Percentiles rank a stretch among this genome's conserved stretches.
Evolutionary conservation across 2,888 invertebrate genomes (phyloP).

Genomic region (Chrysolina oricalcia): DNA sequence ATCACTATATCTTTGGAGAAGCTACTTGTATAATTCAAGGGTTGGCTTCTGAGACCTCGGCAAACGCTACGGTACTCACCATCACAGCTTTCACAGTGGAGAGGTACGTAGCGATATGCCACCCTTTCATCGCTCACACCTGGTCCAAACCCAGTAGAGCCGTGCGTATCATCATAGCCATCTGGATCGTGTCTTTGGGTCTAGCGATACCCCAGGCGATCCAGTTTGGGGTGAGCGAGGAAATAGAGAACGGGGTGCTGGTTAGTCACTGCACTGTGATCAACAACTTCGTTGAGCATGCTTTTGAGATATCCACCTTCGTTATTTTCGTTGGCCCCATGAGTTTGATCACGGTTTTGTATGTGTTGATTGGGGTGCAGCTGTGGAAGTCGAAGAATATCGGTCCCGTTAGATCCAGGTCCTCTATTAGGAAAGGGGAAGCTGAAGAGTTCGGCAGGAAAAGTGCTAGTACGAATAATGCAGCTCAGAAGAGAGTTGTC

Average conservation of each 20-base stretch:
- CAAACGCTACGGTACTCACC: slow-evolving; percentile 84
- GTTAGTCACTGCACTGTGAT: slow-evolving; percentile 66
- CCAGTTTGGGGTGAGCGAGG: slow-evolving; percentile 69
- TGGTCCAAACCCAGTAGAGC: slow-evolving; percentile 92
- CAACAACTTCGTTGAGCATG: slow-evolving; percentile 76
- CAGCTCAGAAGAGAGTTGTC: slow-evolving; percentile 77
- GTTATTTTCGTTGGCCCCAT: slow-evolving; percentile 91
- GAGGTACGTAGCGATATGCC: slow-evolving; percentile 76
- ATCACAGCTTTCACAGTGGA: slow-evolving; percentile 91
- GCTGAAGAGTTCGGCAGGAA: slow-evolving; percentile 45
- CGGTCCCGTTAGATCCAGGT: slow-evolving; percentile 29
- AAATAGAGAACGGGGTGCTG: slow-evolving; percentile 46
- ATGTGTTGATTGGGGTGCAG: slow-evolving; percentile 84
- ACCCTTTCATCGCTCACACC: slow-evolving; percentile 82
- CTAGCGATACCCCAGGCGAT: slow-evolving; percentile 81
- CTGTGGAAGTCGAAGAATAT: slow-evolving; percentile 75
- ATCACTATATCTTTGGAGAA: slow-evolving; percentile 86
- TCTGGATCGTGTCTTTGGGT: slow-evolving; percentile 85
- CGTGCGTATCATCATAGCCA: slow-evolving; percentile 82
- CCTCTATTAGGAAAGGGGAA: slow-evolving; percentile 31
- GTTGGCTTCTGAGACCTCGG: slow-evolving; percentile 85
- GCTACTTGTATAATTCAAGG: slow-evolving; percentile 85
- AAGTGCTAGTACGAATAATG: slow-evolving; percentile 57
- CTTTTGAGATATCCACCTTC: slow-evolving; percentile 86
- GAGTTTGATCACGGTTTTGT: slow-evolving; percentile 88